Percentiles rank a stretch among this genome's conserved stretches.
phyloP scores from a whole-genome alignment of 1,140 invertebrate genomes.

The Planococcus citri region DNA sequence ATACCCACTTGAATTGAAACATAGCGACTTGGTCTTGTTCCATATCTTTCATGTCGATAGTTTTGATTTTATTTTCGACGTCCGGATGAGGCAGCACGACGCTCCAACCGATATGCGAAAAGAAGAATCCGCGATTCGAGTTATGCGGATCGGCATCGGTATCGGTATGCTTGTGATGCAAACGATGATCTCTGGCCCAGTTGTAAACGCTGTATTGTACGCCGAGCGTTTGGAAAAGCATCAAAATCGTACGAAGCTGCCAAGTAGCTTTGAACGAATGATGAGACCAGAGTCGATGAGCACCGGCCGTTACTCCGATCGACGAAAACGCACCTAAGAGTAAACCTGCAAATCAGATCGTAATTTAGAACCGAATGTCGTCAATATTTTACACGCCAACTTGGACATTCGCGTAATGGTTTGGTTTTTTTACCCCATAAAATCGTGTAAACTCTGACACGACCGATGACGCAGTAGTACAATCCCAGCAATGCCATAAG shows the following conservation, averaged over 20 bases:
- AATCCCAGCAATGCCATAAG: slow-evolving; percentile 22
- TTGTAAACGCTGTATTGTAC: slow-evolving; percentile 41
- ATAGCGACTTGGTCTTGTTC: slow-evolving; percentile 52
- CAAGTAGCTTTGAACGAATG: slow-evolving; percentile 48
- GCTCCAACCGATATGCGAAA: slow-evolving; percentile 84
- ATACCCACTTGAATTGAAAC: slow-evolving; percentile 43
- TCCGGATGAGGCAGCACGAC: slow-evolving; percentile 72
- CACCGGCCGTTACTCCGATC: slow-evolving; percentile 48
- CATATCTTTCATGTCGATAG: slow-evolving; percentile 66
- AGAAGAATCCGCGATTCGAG: slow-evolving; percentile 59
- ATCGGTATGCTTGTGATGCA: slow-evolving; percentile 85
- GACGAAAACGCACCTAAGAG: slow-evolving; percentile 36
- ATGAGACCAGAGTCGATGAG: slow-evolving; percentile 54
- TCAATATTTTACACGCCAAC: neutral
- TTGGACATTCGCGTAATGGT: neutral
- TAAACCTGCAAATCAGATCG: slow-evolving; percentile 30
- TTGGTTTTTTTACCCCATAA: slow-evolving; percentile 24
- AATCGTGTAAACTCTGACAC: slow-evolving; percentile 24
- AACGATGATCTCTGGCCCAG: slow-evolving; percentile 72
- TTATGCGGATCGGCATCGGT: slow-evolving; percentile 88
- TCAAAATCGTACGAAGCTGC: slow-evolving; percentile 42
- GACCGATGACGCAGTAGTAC: slow-evolving; percentile 24
- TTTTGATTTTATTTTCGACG: slow-evolving; percentile 61
- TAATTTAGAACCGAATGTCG: too few species aligned
- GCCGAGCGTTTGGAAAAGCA: slow-evolving; percentile 37